A percentile compares a stretch with the other conserved stretches of the same genome.
Evolutionary conservation across 2,113 vertebrate genomes (phyloP).

Genomic region (Dunckerocampus dactyliophorus): DNA sequence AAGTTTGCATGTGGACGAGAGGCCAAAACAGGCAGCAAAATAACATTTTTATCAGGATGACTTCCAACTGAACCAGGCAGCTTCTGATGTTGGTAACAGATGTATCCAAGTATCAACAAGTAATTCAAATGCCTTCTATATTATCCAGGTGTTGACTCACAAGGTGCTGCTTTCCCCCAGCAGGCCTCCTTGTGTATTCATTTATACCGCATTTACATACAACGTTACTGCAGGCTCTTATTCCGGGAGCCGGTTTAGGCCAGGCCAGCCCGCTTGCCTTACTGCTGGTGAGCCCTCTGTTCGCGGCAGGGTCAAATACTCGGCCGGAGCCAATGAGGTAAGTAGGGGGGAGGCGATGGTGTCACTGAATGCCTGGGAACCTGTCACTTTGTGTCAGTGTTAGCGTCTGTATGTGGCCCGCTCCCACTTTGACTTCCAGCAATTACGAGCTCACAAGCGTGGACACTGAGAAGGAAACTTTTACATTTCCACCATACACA

Average conservation of each 20-base stretch:
- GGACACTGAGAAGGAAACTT: slow-evolving; percentile 35
- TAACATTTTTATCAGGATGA: background rate
- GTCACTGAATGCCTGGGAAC: slow-evolving; percentile 72
- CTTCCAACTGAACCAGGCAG: slow-evolving; percentile 19
- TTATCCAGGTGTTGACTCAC: slow-evolving; percentile 51
- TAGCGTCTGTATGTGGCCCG: slow-evolving; percentile 56
- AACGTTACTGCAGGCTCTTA: slow-evolving; percentile 36
- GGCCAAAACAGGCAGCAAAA: no score
- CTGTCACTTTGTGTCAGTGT: slow-evolving; percentile 72
- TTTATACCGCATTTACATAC: slow-evolving; percentile 60
- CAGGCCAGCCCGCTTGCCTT: slow-evolving; percentile 29
- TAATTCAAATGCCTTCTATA: slow-evolving; percentile 43
- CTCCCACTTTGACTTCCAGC: slow-evolving; percentile 62
- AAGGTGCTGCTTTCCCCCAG: slow-evolving; percentile 31
- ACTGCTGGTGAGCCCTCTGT: slow-evolving; percentile 52
- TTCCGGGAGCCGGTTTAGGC: slow-evolving; percentile 27
- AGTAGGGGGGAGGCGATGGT: slow-evolving; percentile 38
- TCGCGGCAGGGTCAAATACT: slow-evolving; percentile 62
- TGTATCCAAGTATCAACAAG: slow-evolving; percentile 21
- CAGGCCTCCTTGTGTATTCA: slow-evolving; percentile 53
- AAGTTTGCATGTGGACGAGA: no score
- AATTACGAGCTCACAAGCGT: slow-evolving; percentile 54
- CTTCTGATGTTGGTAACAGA: slow-evolving; percentile 14
- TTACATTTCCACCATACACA: slow-evolving; percentile 41
- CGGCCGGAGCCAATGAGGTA: slow-evolving; percentile 45